Evolutionary conservation across 2,888 invertebrate genomes (phyloP), one percentile per base, ranked within the genome.

Genomic region (Callyntrura guangdongensis): DNA sequence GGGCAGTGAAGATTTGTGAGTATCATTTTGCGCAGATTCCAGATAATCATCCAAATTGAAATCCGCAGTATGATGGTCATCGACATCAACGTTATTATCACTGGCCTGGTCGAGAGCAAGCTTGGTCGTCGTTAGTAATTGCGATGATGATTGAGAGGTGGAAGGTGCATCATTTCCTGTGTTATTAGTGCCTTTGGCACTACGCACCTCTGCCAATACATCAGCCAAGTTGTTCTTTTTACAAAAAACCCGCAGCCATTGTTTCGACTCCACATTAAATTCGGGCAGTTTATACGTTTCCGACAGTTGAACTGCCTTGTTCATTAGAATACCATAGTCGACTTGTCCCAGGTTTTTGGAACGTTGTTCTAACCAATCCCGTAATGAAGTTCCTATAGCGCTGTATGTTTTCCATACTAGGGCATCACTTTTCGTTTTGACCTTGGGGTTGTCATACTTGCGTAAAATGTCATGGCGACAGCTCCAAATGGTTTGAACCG

Each of bases 401-500:
- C 36, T 83, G 64, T 91, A 91, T 6, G 61, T 83, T 59, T 90
- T 89, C 89, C 89, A 91, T 9, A 86, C 53, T 4, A 89, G 36
- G 0, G 86, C n/a, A 22, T 59, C 83, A 22, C 74, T 91, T 56
- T 86, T 89, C 45, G 82, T 12, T 86, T 86, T 90, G 17, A 61
- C 9, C 61, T 86, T 86, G 1, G 91, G 89, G 11, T 82, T 74
- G 14, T n/a, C 12, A 22, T 53, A 61, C 47, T 83, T 85, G 1
- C 79, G 74, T 12, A 91, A 22, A 27, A 91, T 89, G 20, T 89
- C 83, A 20, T 72, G 45, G 56, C 89, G 61, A 59, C 86, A 64
- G 69, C 89, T 91, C 91, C 91, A 91, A 27, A 91, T 91, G 0
- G 91, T 91, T 84, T 91, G 91, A 17, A 91, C 61, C 4, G 91